Evolutionary conservation across 2,888 invertebrate species (phyloP), one percentile per base, ranked within the genome.

Genomic region (Germaria angustata): DNA sequence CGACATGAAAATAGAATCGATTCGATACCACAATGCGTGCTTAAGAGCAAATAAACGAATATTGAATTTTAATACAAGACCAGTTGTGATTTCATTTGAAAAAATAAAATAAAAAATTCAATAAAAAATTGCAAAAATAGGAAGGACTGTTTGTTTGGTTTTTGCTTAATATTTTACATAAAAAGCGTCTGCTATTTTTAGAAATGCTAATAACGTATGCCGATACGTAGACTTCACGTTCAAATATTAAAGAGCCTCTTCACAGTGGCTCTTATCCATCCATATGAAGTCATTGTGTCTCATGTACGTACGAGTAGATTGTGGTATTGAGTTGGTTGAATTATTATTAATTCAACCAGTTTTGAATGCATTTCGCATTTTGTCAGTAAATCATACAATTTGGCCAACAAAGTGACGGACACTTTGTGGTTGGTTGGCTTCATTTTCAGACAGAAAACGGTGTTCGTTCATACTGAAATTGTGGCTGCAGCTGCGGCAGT

Each of bases 281-380:
- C 69, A 69, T 32, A 32, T 22, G 11, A 46, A 39, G 17, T 46
- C 44, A n/a, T 22, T 24, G 7, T 17, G 17, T 17, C 13, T n/a
- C 5, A 13, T 53, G 28, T 28, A 28, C 28, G 6, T 28, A 28
- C 28, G 28, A 28, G 28, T 28, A 28, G 4, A 28, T 28, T 5
- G 3, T 28, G 4, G 3, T 2, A 59, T 59, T 41, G 1, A 61
- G 36, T 55, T 65, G 46, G 51, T 75, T 77, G 61, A 11, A 63
- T 69, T 69, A 61, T 61, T 61, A 69, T 69, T 59, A 59, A 61
- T 17, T 69, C 44, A 72, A 72, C 72, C 59, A 66, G 72, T 80
- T 80, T 80, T 73, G 22, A 80, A 80, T 80, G 79, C 79, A 80
- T 66, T 66, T 49, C 57, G 78, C 57, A 66, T 72, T 39, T 20